These are phyloP conservation scores for Eretmochelys imbricata DNA, from an alignment of 2,113 vertebrate species.

Conservation along the genomic window DNA sequence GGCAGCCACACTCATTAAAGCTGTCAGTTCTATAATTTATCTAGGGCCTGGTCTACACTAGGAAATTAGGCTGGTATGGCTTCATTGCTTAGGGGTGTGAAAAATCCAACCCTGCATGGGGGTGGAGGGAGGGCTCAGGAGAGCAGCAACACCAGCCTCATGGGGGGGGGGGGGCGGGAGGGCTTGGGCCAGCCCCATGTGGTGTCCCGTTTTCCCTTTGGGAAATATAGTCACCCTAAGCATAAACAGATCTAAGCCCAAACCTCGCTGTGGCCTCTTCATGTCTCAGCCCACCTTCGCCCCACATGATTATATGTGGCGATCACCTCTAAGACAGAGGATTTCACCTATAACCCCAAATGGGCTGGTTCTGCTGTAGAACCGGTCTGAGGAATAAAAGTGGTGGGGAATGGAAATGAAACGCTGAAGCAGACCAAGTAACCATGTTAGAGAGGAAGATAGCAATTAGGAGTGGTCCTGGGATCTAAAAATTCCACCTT, in stretches of 20 bases:
- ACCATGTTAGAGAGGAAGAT: constrained; percentile 75
- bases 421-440: constrained; percentile 67
- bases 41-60: too few relatives aligned
- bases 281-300: constrained; percentile 62
- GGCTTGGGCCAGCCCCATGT: too few relatives aligned
- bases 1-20: too few relatives aligned
- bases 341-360: constrained; percentile 71
- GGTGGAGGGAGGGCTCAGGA: too few relatives aligned
- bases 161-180: too few relatives aligned
- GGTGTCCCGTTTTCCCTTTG: too few relatives aligned
- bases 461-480: constrained; percentile 74
- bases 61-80: too few relatives aligned
- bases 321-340: constrained; percentile 67
- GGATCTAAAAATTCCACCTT: constrained; percentile 75
- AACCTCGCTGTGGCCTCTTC: constrained; percentile 66
- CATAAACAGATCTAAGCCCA: constrained; percentile 66
- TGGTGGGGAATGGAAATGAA: constrained; percentile 73
- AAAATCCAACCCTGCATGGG: too few relatives aligned
- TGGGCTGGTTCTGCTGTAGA: constrained; percentile 73
- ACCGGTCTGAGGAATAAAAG: constrained; percentile 73
- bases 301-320: constrained; percentile 65
- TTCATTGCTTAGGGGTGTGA: too few relatives aligned
- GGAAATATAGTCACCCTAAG: not conserved
- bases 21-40: too few relatives aligned
- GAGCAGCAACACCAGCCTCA: too few relatives aligned